Evolutionary conservation across 2,797 vertebrate species (phyloP).

Genomic region (Tamandua tetradactyla): DNA sequence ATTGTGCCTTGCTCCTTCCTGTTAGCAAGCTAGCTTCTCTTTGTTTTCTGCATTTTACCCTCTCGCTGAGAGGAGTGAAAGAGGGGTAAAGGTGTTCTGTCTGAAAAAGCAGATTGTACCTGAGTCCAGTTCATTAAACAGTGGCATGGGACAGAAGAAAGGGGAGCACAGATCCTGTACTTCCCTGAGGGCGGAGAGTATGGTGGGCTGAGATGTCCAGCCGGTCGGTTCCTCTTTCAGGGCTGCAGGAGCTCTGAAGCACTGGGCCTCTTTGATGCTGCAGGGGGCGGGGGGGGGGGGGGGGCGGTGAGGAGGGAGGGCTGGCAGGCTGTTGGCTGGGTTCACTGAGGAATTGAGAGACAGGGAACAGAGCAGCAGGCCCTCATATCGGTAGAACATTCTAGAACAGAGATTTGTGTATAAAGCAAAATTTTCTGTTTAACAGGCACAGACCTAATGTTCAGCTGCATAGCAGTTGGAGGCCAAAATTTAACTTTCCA

Average conservation of each 20-base stretch:
- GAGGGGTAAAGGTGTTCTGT: background rate
- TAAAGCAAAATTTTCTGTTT: background rate
- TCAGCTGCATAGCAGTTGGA: background rate
- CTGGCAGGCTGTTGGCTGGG: background rate
- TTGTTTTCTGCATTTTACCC: background rate
- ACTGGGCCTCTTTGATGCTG: accelerated
- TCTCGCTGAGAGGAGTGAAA: background rate
- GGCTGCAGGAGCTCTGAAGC: background rate
- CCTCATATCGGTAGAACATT: accelerated
- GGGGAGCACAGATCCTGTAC: background rate
- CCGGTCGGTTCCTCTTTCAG: accelerated
- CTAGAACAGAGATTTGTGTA: background rate
- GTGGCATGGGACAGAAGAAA: too few species aligned
- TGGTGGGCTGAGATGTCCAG: accelerated
- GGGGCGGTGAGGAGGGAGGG: background rate
- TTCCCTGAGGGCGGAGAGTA: accelerated
- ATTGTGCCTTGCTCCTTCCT: background rate
- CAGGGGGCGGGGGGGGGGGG: background rate
- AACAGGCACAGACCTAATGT: background rate
- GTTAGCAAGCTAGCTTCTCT: background rate
- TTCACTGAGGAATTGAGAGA: too few species aligned
- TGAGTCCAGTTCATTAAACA: too few species aligned
- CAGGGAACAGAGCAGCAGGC: too few species aligned
- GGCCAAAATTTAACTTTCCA: background rate
- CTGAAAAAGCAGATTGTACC: background rate